Conservation (phyloP, 2,888 invertebrate genomes). For the Drosophila anomalipes region DNA sequence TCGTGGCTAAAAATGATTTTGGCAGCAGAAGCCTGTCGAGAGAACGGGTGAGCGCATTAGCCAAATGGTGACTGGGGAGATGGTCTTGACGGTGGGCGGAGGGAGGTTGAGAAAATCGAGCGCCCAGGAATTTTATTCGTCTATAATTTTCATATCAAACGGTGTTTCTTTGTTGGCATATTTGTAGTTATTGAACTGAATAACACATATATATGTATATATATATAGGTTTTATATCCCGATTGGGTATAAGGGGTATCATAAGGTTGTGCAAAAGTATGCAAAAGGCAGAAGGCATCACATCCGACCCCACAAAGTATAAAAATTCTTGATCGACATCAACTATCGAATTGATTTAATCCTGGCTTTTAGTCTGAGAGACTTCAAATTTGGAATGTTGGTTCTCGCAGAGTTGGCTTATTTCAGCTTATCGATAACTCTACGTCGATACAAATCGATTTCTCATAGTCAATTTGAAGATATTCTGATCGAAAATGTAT, state of each 20-base stretch:
- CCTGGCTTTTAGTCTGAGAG: background rate
- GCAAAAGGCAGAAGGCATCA: background rate
- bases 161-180: constrained; percentile 40
- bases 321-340: background rate
- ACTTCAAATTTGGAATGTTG: background rate
- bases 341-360: background rate
- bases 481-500: background rate
- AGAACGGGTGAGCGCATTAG: constrained; percentile 40
- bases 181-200: background rate
- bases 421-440: background rate
- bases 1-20: constrained; percentile 74
- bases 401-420: background rate
- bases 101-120: constrained; percentile 10
- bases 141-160: constrained; percentile 66
- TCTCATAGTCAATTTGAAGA: background rate
- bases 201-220: constrained; percentile 7
- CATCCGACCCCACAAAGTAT: background rate
- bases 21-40: constrained; percentile 55
- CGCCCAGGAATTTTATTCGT: constrained; percentile 68
- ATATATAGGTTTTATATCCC: background rate
- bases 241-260: background rate
- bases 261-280: background rate
- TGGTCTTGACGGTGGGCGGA: background rate
- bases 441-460: background rate
- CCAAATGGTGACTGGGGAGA: constrained; percentile 6